Percentiles rank a stretch among this genome's conserved stretches.
Conservation (phyloP, 2,888 invertebrate genomes). For the Flabesymbios commensalis region DNA sequence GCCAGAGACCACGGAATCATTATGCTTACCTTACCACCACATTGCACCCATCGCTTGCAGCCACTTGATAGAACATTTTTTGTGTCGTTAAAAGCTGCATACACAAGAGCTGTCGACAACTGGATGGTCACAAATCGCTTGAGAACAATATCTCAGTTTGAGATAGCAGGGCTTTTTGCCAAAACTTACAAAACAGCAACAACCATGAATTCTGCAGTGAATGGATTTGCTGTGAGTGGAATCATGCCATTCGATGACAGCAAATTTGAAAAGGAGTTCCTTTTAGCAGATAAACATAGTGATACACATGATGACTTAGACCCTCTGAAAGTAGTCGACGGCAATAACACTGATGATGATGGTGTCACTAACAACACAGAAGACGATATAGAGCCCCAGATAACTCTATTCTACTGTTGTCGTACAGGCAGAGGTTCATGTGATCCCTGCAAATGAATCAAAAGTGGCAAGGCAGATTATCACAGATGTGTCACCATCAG, state of each 20-base stretch:
- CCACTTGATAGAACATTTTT: constrained; percentile 41
- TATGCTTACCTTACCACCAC: constrained; percentile 44
- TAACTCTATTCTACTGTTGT: too few relatives aligned
- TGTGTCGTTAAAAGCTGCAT: constrained; percentile 35
- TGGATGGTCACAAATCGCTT: constrained; percentile 34
- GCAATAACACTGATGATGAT: too few relatives aligned
- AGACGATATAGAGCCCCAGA: too few relatives aligned
- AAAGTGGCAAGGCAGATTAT: too few relatives aligned
- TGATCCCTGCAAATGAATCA: too few relatives aligned
- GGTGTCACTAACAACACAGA: too few relatives aligned
- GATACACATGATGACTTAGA: too few relatives aligned
- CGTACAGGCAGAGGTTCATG: too few relatives aligned
- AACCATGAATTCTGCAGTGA: constrained; percentile 19
- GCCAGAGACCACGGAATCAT: constrained; percentile 33
- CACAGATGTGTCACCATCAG: too few relatives aligned
- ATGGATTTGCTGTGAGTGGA: constrained; percentile 24
- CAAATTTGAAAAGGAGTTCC: constrained; percentile 25
- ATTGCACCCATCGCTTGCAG: constrained; percentile 49
- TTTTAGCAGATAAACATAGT: constrained; percentile 15
- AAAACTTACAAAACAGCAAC: constrained; percentile 29
- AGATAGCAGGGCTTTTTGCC: constrained; percentile 30
- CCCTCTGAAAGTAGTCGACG: too few relatives aligned
- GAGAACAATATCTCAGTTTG: constrained; percentile 22
- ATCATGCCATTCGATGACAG: constrained; percentile 21
- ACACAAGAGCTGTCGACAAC: constrained; percentile 24